Percentiles rank a stretch among this genome's conserved stretches.
These are phyloP conservation scores for Oxyura jamaicensis DNA, from an alignment of 2,113 vertebrate genomes.

Conservation along the genomic window DNA sequence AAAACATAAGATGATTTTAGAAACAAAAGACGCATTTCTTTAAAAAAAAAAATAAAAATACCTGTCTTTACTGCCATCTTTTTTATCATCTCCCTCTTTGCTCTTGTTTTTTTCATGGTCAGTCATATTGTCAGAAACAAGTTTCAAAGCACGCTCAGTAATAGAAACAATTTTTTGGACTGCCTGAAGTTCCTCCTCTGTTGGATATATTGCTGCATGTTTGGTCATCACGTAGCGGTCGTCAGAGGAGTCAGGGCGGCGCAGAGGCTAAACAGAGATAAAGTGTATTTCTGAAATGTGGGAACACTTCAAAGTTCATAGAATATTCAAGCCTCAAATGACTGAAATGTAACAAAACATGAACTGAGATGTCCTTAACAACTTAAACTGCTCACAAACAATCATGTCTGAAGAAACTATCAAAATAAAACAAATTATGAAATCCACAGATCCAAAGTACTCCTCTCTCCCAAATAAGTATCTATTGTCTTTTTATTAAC, in stretches of 20 bases:
- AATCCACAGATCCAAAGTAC: not conserved
- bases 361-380: not conserved
- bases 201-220: constrained; percentile 95
- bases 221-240: constrained; percentile 99
- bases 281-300: not conserved
- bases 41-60: not conserved
- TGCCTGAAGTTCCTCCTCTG: constrained; percentile 96
- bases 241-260: constrained; percentile 95
- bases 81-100: constrained; percentile 92
- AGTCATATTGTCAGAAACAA: constrained; percentile 94
- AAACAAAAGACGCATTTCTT: not conserved
- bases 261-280: constrained; percentile 81
- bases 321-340: not conserved
- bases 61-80: constrained; percentile 91
- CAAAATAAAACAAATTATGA: not conserved
- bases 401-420: not conserved
- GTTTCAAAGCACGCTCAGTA: constrained; percentile 95
- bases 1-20: not conserved
- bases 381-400: not conserved
- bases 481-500: not conserved
- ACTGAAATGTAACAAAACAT: not conserved
- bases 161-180: constrained; percentile 99
- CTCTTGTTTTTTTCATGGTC: constrained; percentile 89
- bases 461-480: not conserved
- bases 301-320: not conserved